Percentiles rank a stretch among this genome's conserved stretches.
phyloP scores from a whole-genome alignment of 2,113 vertebrate species.

The Myodes glareolus region DNA sequence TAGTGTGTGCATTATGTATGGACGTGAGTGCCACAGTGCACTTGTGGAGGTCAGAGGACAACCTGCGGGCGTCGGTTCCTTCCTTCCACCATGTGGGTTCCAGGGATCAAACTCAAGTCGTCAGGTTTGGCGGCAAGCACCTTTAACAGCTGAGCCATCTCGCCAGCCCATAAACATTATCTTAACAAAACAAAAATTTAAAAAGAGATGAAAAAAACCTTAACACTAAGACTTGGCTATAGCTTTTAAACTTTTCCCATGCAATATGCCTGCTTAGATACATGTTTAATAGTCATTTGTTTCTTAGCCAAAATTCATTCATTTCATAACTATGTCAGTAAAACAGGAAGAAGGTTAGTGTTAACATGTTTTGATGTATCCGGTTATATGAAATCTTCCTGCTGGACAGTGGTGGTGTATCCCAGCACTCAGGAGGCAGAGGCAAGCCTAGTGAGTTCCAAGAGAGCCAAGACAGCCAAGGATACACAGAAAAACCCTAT shows the following conservation, averaged over 20 bases:
- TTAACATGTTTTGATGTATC: constrained; percentile 36
- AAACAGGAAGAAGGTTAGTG: neutral
- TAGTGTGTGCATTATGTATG: neutral
- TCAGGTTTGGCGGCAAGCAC: neutral
- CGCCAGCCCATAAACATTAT: neutral
- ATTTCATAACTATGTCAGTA: neutral
- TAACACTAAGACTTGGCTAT: neutral
- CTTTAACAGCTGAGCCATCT: constrained; percentile 31
- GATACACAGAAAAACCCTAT: neutral
- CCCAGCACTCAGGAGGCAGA: neutral
- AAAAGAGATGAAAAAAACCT: constrained; percentile 29
- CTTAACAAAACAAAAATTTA: constrained; percentile 6
- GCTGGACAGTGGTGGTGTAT: neutral
- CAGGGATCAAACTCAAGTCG: constrained; percentile 18
- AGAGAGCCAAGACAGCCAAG: neutral
- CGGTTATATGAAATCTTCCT: constrained; percentile 33
- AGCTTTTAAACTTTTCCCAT: constrained; percentile 38
- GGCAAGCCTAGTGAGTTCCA: neutral
- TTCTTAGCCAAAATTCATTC: constrained; percentile 21
- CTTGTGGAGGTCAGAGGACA: constrained; percentile 5
- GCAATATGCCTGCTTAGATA: constrained; percentile 20
- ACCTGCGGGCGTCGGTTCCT: neutral
- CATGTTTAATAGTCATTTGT: constrained; percentile 30
- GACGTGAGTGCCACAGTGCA: neutral
- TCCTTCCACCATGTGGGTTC: neutral